Conservation (phyloP, 2,797 vertebrate species). For the Channa striata region DNA sequence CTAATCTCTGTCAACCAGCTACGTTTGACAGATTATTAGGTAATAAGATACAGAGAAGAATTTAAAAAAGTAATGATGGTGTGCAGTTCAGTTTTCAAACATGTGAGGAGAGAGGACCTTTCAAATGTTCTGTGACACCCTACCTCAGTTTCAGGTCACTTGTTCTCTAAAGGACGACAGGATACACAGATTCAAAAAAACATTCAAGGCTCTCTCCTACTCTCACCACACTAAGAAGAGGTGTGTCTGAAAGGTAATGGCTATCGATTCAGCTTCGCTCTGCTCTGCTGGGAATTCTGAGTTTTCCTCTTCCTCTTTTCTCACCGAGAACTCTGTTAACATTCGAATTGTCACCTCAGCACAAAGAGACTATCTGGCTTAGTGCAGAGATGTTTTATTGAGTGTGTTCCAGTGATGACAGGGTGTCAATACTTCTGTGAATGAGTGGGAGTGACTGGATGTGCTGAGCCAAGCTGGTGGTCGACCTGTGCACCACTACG, state of each 20-base stretch:
- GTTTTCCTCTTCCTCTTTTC: slow-evolving; percentile 4
- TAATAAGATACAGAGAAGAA: background rate
- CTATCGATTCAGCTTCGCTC: slow-evolving; percentile 53
- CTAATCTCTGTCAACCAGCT: background rate
- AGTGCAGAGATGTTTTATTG: background rate
- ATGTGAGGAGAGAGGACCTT: background rate
- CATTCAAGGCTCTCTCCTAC: slow-evolving; percentile 31
- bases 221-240: background rate
- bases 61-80: background rate
- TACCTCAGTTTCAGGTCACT: background rate
- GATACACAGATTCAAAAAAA: slow-evolving; percentile 9
- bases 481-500: slow-evolving; percentile 36
- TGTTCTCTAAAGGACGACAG: slow-evolving; percentile 16
- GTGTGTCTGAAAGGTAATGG: slow-evolving; percentile 31
- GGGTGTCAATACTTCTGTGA: background rate
- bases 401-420: slow-evolving; percentile 7
- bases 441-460: slow-evolving; percentile 6
- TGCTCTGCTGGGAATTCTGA: slow-evolving; percentile 15
- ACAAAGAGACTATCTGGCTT: background rate
- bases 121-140: background rate
- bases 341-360: slow-evolving; percentile 25
- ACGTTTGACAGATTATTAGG: background rate
- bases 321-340: slow-evolving; percentile 22
- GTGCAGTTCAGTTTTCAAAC: background rate
- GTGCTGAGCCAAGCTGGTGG: background rate